Evolutionary conservation across 2,888 invertebrate genomes (phyloP).

Genomic region (Cyaniris semiargus): DNA sequence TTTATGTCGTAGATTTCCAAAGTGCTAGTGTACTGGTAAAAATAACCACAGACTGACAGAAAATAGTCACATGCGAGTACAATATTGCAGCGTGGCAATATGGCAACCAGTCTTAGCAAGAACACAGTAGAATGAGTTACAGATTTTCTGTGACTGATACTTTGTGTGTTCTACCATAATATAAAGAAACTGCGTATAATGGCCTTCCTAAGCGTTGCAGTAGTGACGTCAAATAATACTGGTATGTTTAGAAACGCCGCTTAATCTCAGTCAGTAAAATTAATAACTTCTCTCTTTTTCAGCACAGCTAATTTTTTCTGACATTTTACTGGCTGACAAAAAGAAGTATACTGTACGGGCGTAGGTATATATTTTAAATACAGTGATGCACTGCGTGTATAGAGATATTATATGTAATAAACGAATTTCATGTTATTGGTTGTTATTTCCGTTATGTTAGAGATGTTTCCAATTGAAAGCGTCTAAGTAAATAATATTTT

Average conservation of each 20-base stretch:
- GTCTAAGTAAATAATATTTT: background rate
- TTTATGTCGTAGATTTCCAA: too few species aligned
- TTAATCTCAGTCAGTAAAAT: background rate
- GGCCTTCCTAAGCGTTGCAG: too few species aligned
- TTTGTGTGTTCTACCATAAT: too few species aligned
- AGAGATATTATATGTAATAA: constrained; percentile 20
- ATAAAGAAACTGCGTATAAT: too few species aligned
- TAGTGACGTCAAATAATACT: too few species aligned
- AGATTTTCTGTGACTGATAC: too few species aligned
- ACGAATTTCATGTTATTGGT: background rate
- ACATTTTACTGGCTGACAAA: background rate
- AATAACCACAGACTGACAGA: too few species aligned
- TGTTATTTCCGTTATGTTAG: background rate
- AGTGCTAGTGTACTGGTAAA: too few species aligned
- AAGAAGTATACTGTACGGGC: constrained; percentile 33
- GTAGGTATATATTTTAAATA: background rate
- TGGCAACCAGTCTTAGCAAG: too few species aligned
- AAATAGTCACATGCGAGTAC: too few species aligned
- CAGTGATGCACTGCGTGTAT: constrained; percentile 21
- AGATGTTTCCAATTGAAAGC: background rate
- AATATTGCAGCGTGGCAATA: too few species aligned
- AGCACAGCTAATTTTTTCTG: background rate
- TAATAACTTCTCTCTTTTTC: background rate
- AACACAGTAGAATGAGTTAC: too few species aligned
- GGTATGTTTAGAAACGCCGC: background rate